Conservation (phyloP, 2,113 vertebrate genomes). For the Hemicordylus capensis region DNA sequence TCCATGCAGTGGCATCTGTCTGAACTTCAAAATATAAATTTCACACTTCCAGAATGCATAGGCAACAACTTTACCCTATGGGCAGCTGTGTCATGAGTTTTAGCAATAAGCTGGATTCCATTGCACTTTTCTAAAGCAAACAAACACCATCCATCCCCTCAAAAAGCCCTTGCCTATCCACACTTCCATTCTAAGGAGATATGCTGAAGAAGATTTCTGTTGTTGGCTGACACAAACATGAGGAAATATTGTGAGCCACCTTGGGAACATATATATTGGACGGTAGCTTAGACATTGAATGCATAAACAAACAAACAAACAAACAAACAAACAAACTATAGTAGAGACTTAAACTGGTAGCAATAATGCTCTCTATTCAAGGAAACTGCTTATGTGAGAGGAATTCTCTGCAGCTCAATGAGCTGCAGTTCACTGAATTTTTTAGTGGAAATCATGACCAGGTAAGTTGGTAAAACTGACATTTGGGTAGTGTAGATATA, state of each 20-base stretch:
- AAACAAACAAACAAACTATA: no score
- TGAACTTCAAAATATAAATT: constrained; percentile 49
- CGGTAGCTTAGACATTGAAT: no score
- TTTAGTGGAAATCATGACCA: no score
- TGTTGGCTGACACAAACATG: no score
- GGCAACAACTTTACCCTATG: constrained; percentile 62
- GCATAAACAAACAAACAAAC: no score
- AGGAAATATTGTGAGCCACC: no score
- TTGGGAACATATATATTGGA: no score
- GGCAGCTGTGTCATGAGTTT: constrained; percentile 42
- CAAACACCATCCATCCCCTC: constrained; percentile 37
- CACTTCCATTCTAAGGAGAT: constrained; percentile 50
- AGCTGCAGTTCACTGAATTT: no score
- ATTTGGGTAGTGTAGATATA: no score
- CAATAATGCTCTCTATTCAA: background rate
- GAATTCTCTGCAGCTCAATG: no score
- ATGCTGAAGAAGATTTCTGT: constrained; percentile 28
- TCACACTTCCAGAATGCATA: constrained; percentile 28
- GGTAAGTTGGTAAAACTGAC: no score
- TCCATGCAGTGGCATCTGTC: constrained; percentile 33
- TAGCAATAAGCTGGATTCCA: constrained; percentile 29
- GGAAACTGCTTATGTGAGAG: no score
- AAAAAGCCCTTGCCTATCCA: constrained; percentile 49
- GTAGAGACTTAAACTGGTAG: background rate
- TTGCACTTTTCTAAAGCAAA: background rate